These are phyloP conservation scores for Tortrix viridana DNA, from an alignment of 2,888 invertebrate species.

Conservation along the genomic window DNA sequence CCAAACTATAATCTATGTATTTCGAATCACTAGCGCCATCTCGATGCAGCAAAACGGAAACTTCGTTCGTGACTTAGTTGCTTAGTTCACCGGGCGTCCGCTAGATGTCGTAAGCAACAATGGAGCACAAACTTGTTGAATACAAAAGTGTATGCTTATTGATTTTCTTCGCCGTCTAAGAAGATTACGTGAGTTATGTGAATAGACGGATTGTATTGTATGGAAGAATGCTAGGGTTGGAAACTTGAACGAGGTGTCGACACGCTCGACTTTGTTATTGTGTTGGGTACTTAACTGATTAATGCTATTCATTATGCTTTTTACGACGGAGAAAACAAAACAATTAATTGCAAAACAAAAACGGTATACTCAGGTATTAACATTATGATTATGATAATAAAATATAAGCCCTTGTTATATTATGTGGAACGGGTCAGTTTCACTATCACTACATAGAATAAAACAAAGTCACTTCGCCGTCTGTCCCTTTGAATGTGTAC, in stretches of 20 bases:
- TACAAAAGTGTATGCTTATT: conserved; percentile 18
- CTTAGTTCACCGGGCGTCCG: conserved; percentile 19
- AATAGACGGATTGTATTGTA: not conserved
- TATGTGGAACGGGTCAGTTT: too few species aligned
- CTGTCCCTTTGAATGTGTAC: too few species aligned
- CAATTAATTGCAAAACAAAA: too few species aligned
- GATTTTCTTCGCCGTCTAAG: conserved; percentile 21
- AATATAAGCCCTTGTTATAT: too few species aligned
- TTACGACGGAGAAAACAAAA: too few species aligned
- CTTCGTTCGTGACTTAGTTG: conserved; percentile 6
- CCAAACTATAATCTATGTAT: conserved; percentile 13
- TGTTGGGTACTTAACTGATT: too few species aligned
- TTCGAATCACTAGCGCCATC: conserved; percentile 5
- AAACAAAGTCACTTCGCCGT: too few species aligned
- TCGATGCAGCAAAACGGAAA: conserved; percentile 14
- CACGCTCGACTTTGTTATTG: not conserved
- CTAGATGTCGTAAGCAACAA: conserved; percentile 31
- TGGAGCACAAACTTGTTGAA: conserved; percentile 32
- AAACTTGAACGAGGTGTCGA: not conserved
- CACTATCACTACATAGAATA: too few species aligned
- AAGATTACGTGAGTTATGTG: not conserved
- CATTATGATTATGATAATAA: too few species aligned
- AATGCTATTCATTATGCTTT: too few species aligned
- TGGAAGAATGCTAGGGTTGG: not conserved
- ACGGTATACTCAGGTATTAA: too few species aligned